Evolutionary conservation across 1,140 invertebrate species (phyloP).

Genomic region (Muscidifurax raptorellus): DNA sequence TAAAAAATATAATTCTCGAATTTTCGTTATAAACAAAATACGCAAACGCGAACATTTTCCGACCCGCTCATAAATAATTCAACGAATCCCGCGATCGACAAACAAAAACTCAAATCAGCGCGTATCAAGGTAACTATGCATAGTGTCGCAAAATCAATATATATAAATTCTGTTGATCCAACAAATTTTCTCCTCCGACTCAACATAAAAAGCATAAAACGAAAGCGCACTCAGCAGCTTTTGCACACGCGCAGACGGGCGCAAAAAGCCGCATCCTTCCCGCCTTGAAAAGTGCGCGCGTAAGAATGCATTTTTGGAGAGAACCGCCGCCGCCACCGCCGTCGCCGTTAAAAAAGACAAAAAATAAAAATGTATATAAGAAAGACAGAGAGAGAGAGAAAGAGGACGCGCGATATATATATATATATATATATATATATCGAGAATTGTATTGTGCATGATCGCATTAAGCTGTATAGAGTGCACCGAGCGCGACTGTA

Average conservation of each 20-base stretch:
- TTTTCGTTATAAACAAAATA: too few relatives aligned
- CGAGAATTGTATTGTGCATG: conserved; percentile 50
- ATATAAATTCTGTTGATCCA: not conserved
- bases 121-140: too few relatives aligned
- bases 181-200: not conserved
- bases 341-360: not conserved
- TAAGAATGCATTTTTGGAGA: conserved; percentile 44
- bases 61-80: not conserved
- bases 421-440: too few relatives aligned
- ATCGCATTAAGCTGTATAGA: conserved; percentile 46
- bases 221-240: not conserved
- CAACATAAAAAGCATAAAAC: not conserved
- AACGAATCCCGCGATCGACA: too few relatives aligned
- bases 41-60: too few relatives aligned
- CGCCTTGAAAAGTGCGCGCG: conserved; percentile 17
- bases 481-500: conserved; percentile 12
- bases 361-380: not conserved
- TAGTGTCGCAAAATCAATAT: not conserved
- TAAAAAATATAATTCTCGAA: not conserved
- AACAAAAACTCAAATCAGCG: not conserved
- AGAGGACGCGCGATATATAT: conserved; percentile 24
- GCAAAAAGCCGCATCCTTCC: conserved; percentile 36
- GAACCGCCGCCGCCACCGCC: not conserved
- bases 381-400: conserved; percentile 17
- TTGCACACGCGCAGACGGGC: not conserved